phyloP scores from a whole-genome alignment of 2,113 vertebrate genomes.

The Triplophysa siluroides region DNA sequence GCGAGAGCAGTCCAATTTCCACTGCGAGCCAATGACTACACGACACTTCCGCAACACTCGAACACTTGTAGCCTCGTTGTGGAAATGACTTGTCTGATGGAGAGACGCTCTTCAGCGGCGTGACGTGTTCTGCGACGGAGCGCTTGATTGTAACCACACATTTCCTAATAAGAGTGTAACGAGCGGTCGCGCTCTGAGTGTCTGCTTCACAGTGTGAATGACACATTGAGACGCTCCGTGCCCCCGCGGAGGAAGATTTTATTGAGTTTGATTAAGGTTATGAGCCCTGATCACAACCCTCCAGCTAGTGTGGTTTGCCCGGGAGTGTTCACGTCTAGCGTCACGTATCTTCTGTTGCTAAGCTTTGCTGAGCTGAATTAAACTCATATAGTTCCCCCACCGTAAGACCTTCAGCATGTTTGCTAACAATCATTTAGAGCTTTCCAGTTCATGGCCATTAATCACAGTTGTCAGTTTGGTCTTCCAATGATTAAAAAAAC shows the following conservation, averaged over 20 bases:
- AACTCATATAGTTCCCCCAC: no score
- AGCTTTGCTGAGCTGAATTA: not conserved
- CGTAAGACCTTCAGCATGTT: no score
- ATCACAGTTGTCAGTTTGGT: no score
- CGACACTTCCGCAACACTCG: not conserved
- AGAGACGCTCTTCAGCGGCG: not conserved
- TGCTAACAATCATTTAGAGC: no score
- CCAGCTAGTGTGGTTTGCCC: not conserved
- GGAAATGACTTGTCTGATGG: not conserved
- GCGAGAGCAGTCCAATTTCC: not conserved
- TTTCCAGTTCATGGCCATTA: no score
- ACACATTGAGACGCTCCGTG: not conserved
- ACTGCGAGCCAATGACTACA: not conserved
- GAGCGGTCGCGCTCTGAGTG: slow-evolving; percentile 9
- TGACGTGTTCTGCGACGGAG: not conserved
- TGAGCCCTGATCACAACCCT: not conserved
- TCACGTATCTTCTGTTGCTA: not conserved
- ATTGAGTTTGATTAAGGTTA: slow-evolving; percentile 32
- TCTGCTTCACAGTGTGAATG: not conserved
- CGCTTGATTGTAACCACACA: slow-evolving; percentile 22
- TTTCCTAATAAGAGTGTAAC: slow-evolving; percentile 16
- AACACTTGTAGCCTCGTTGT: not conserved
- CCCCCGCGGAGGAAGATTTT: not conserved
- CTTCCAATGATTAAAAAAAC: no score
- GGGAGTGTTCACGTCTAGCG: no score